A percentile compares a stretch with the other conserved stretches of the same genome.
These are phyloP conservation scores for Carcinoscorpius rotundicauda DNA, from an alignment of 1,140 invertebrate genomes.

Conservation along the genomic window DNA sequence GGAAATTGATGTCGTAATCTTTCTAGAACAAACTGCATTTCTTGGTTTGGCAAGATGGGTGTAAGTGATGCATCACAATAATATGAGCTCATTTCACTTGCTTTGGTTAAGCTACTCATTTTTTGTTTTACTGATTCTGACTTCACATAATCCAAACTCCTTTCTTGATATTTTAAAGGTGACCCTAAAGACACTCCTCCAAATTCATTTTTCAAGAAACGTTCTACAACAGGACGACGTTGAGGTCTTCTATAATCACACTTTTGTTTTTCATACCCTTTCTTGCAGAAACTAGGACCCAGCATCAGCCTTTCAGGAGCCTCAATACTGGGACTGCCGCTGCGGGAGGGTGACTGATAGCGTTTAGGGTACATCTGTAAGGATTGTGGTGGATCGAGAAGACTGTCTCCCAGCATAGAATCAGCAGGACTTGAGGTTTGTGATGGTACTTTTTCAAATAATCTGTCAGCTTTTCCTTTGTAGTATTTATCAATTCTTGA, in stretches of 20 bases:
- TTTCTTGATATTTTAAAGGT: too few species aligned
- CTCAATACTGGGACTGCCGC: slow-evolving; percentile 31
- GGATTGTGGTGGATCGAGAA: slow-evolving; percentile 34
- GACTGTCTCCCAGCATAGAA: slow-evolving; percentile 34
- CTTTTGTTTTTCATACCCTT: too few species aligned
- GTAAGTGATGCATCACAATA: too few species aligned
- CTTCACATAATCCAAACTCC: too few species aligned
- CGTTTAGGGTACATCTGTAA: slow-evolving; percentile 29
- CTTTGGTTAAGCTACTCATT: too few species aligned
- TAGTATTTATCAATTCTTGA: background rate
- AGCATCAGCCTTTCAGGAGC: slow-evolving; percentile 33
- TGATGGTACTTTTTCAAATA: slow-evolving; percentile 5
- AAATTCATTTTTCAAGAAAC: slow-evolving; percentile 16
- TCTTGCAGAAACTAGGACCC: slow-evolving; percentile 6
- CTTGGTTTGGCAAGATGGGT: too few species aligned
- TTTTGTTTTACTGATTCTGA: too few species aligned
- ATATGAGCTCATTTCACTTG: too few species aligned
- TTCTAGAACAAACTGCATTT: too few species aligned
- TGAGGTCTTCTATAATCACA: background rate
- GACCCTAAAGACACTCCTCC: background rate
- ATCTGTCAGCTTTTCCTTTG: background rate
- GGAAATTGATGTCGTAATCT: too few species aligned
- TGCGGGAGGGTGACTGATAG: slow-evolving; percentile 31
- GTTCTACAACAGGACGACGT: slow-evolving; percentile 15
- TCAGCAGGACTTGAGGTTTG: slow-evolving; percentile 18